These are phyloP conservation scores for Machimus atricapillus DNA, from an alignment of 2,888 invertebrate genomes.

Conservation along the genomic window DNA sequence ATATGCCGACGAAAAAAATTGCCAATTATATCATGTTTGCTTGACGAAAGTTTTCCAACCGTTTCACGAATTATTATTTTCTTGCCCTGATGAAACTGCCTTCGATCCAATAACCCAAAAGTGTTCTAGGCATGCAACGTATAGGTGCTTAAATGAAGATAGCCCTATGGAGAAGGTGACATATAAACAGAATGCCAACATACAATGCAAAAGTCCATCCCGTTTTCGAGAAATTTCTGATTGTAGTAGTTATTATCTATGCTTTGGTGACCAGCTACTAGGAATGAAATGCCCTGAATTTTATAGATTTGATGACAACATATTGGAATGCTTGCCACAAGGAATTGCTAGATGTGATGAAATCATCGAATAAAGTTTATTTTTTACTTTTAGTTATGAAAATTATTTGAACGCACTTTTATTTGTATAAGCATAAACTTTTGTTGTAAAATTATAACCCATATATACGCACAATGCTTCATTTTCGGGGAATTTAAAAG, in stretches of 20 bases:
- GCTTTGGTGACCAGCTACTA: conserved; percentile 47
- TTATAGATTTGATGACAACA: conserved; percentile 49
- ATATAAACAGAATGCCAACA: background rate
- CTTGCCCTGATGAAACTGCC: conserved; percentile 46
- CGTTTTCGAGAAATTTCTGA: conserved; percentile 47
- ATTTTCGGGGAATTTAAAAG: no score
- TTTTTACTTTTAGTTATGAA: background rate
- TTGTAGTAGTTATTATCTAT: conserved; percentile 48
- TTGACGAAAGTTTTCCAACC: conserved; percentile 44
- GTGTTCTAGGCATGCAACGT: conserved; percentile 45
- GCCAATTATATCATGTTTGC: conserved; percentile 48
- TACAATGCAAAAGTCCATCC: conserved; percentile 44
- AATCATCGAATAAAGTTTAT: background rate
- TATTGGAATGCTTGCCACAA: conserved; percentile 48
- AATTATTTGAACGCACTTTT: background rate
- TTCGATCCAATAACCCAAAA: conserved; percentile 43
- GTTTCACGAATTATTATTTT: conserved; percentile 46
- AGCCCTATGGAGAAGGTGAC: background rate
- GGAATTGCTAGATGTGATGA: conserved; percentile 46
- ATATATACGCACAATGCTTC: background rate
- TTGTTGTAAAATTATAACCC: background rate
- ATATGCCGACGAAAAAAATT: conserved; percentile 47
- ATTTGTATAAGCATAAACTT: background rate
- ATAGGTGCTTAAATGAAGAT: conserved; percentile 36
- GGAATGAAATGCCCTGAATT: conserved; percentile 49